These are phyloP conservation scores for Resseliella maxima DNA, from an alignment of 2,888 invertebrate species.

Conservation along the genomic window DNA sequence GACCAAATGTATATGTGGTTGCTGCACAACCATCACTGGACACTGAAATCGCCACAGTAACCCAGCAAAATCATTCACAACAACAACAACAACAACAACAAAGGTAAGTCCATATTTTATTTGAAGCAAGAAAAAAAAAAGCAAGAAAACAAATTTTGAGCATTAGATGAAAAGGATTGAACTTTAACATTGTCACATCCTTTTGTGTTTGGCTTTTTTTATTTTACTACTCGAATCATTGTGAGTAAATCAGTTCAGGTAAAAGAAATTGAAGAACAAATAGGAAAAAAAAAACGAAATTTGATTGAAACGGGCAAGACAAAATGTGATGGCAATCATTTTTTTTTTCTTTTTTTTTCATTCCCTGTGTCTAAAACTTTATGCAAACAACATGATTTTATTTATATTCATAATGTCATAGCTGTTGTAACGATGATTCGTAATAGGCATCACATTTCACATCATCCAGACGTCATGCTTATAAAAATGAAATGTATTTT, in stretches of 20 bases:
- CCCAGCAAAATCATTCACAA: constrained; percentile 27
- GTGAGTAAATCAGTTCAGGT: neutral
- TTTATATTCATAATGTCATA: neutral
- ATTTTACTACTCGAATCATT: too few species aligned
- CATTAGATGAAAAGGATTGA: neutral
- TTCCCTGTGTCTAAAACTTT: too few species aligned
- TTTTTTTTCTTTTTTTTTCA: neutral
- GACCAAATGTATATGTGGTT: constrained; percentile 67
- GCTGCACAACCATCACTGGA: constrained; percentile 57
- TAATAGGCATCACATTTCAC: constrained; percentile 19
- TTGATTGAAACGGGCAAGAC: constrained; percentile 1
- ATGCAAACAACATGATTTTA: constrained; percentile 11
- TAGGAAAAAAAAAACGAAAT: neutral
- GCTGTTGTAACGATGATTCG: neutral
- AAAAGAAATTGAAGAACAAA: neutral
- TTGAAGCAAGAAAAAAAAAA: too few species aligned
- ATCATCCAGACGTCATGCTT: neutral
- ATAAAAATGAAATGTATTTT: neutral
- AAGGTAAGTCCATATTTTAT: constrained; percentile 42
- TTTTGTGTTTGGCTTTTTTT: too few species aligned
- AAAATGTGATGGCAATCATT: constrained; percentile 18
- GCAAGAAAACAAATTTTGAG: neutral
- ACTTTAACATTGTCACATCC: constrained; percentile 17
- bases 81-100: constrained; percentile 52
- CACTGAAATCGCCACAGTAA: constrained; percentile 9